Percentiles rank a stretch among this genome's conserved stretches.
Evolutionary conservation across 2,113 vertebrate genomes (phyloP).

Genomic region (Rousettus leschenaultii): DNA sequence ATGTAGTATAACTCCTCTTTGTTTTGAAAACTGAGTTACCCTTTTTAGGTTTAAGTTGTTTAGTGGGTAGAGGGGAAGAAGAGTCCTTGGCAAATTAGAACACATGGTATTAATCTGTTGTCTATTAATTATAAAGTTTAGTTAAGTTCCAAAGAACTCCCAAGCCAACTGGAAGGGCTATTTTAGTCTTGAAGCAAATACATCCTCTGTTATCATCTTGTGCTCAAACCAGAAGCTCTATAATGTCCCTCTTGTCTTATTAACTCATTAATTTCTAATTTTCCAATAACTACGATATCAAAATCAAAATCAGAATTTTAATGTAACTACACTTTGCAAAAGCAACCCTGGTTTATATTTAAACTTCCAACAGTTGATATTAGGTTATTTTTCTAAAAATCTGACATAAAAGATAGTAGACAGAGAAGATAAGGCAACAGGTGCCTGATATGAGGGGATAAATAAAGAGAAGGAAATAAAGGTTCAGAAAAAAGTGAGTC

Average conservation of each 20-base stretch:
- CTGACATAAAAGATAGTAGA: neutral
- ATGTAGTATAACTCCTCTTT: neutral
- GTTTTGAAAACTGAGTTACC: neutral
- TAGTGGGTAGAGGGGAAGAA: neutral
- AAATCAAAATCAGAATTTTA: slow-evolving; percentile 23
- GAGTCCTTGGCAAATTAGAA: neutral
- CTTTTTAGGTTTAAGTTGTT: neutral
- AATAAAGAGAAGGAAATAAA: neutral
- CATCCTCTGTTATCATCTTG: neutral
- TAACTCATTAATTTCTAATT: neutral
- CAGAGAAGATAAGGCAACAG: neutral
- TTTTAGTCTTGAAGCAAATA: neutral
- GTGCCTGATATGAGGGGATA: neutral
- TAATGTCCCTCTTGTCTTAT: neutral
- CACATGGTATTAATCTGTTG: neutral
- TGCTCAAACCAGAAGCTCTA: neutral
- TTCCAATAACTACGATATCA: neutral
- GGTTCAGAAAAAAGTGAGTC: neutral
- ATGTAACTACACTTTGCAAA: neutral
- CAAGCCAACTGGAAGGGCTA: slow-evolving; percentile 5
- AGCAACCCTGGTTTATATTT: neutral
- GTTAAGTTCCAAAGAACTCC: neutral
- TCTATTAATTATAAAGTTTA: slow-evolving; percentile 40
- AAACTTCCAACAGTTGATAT: neutral
- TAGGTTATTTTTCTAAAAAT: neutral